Conservation (phyloP, 92 coral and sea anemone genomes). For the Epizoanthus rinbou region DNA sequence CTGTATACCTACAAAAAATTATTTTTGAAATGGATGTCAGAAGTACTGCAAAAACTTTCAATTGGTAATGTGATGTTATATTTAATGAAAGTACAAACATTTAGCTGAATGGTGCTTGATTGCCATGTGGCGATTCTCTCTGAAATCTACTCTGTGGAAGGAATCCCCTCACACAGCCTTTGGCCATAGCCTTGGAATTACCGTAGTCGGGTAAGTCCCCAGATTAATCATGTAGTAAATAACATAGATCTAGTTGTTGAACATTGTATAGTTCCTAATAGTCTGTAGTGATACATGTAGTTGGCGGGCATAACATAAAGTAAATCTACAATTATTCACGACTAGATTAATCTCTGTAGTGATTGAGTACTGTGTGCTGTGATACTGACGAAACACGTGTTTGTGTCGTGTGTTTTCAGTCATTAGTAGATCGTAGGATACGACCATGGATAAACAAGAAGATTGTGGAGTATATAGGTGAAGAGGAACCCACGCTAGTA, state of each 20-base stretch:
- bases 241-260: background rate
- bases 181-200: conserved; percentile 21
- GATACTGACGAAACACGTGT: background rate
- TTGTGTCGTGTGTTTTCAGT: conserved; percentile 63
- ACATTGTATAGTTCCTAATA: background rate
- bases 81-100: conserved; percentile 2
- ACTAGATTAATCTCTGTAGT: background rate
- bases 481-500: conserved; percentile 94
- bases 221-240: conserved; percentile 16
- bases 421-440: conserved; percentile 97
- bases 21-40: background rate
- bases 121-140: background rate
- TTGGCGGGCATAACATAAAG: background rate
- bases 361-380: conserved; percentile 12
- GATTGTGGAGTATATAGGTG: conserved; percentile 97
- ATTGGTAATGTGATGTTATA: conserved; percentile 14
- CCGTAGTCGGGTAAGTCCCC: conserved; percentile 28
- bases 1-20: background rate
- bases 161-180: conserved; percentile 24
- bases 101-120: conserved; percentile 13
- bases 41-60: conserved; percentile 3
- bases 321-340: background rate
- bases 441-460: conserved; percentile 99
- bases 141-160: conserved; percentile 20
- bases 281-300: background rate